phyloP scores from a whole-genome alignment of 2,797 vertebrate genomes.

The Sphenodon punctatus region DNA sequence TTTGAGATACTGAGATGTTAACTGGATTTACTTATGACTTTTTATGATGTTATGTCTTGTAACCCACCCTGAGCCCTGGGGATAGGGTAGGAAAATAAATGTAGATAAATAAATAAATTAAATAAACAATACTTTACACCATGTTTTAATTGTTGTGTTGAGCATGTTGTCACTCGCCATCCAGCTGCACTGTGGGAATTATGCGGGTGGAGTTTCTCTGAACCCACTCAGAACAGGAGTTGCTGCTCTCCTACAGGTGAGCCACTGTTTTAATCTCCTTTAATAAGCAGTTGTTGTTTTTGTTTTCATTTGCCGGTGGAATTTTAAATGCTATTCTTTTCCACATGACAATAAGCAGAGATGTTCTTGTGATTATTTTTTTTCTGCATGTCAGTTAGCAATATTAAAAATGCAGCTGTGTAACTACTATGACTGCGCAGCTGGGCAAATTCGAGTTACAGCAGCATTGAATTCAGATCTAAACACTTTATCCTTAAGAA shows the following conservation, averaged over 20 bases:
- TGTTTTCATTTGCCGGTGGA: constrained; percentile 26
- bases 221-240: not conserved
- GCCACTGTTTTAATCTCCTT: constrained; percentile 26
- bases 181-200: not conserved
- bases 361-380: not conserved
- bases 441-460: not conserved
- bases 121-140: no score
- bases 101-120: no score
- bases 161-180: constrained; percentile 7
- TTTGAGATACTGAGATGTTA: no score
- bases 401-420: not conserved
- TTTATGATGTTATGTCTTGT: no score
- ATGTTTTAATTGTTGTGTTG: no score
- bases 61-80: no score
- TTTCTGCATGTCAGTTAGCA: not conserved
- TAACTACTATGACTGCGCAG: not conserved
- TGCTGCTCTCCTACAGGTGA: not conserved
- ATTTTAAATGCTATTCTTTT: constrained; percentile 40
- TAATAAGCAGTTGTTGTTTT: constrained; percentile 35
- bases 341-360: constrained; percentile 11
- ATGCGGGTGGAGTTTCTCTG: constrained; percentile 30
- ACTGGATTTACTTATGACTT: no score
- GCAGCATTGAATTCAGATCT: not conserved
- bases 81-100: no score
- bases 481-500: not conserved